Conservation (phyloP, 2,113 vertebrate species). For the Fregetta grallaria region DNA sequence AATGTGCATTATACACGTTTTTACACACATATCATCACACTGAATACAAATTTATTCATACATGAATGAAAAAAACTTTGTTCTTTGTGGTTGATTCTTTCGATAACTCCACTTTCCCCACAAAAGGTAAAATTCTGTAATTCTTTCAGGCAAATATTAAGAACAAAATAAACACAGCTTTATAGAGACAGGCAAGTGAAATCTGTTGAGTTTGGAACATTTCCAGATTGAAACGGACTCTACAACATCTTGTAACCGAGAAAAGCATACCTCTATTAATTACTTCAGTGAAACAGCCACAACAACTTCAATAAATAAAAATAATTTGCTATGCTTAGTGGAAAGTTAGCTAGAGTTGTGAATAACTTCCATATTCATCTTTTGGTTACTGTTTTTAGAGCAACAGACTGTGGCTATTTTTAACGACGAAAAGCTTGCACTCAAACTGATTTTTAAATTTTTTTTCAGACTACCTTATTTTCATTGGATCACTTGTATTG, state of each 20-base stretch:
- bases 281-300: not conserved
- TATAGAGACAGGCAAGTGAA: not conserved
- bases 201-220: slow-evolving; percentile 1
- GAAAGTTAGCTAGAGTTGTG: not conserved
- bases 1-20: not conserved
- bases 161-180: not conserved
- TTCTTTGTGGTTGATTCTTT: not conserved
- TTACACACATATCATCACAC: not conserved
- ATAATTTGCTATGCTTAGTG: not conserved
- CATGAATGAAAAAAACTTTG: not conserved
- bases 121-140: not conserved
- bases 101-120: not conserved
- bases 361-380: not conserved
- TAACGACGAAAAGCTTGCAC: not conserved
- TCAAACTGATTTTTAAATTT: not conserved
- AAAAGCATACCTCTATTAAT: not conserved
- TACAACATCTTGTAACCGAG: slow-evolving; percentile 2
- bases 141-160: not conserved
- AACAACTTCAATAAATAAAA: not conserved
- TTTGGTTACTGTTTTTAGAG: not conserved
- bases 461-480: not conserved
- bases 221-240: not conserved
- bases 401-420: not conserved
- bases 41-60: not conserved
- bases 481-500: not conserved